Evolutionary conservation across 1,140 invertebrate genomes (phyloP).

Genomic region (Euwallacea similis): DNA sequence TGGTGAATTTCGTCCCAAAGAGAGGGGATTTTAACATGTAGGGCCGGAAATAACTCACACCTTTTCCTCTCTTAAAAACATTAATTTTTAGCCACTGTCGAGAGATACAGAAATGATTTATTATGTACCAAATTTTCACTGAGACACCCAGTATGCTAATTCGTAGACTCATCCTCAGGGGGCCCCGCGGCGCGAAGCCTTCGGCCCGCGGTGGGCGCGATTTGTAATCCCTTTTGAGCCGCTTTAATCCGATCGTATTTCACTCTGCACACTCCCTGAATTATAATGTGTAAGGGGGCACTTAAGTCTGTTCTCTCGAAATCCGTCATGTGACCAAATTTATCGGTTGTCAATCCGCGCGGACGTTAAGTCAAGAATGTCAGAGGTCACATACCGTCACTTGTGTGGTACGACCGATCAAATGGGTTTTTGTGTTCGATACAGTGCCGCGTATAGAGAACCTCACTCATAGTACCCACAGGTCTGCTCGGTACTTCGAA

Average conservation of each 20-base stretch:
- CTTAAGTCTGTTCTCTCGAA: background rate
- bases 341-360: background rate
- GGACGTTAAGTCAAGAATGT: background rate
- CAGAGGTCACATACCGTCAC: conserved; percentile 6
- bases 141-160: no score
- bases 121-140: no score
- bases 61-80: no score
- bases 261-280: conserved; percentile 36
- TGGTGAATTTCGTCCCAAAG: no score
- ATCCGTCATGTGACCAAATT: background rate
- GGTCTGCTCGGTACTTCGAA: background rate
- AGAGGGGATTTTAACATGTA: no score
- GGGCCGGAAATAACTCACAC: no score
- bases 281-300: conserved; percentile 17
- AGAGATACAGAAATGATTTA: no score
- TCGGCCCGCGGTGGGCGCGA: conserved; percentile 21
- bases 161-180: background rate
- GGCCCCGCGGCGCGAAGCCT: conserved; percentile 10
- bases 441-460: conserved; percentile 5
- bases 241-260: conserved; percentile 31
- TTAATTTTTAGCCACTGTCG: no score
- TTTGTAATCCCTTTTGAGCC: conserved; percentile 35
- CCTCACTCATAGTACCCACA: conserved; percentile 2
- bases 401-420: conserved; percentile 5
- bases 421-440: background rate